Conservation (phyloP, 2,888 invertebrate species). For the Drymonia ruficornis region DNA sequence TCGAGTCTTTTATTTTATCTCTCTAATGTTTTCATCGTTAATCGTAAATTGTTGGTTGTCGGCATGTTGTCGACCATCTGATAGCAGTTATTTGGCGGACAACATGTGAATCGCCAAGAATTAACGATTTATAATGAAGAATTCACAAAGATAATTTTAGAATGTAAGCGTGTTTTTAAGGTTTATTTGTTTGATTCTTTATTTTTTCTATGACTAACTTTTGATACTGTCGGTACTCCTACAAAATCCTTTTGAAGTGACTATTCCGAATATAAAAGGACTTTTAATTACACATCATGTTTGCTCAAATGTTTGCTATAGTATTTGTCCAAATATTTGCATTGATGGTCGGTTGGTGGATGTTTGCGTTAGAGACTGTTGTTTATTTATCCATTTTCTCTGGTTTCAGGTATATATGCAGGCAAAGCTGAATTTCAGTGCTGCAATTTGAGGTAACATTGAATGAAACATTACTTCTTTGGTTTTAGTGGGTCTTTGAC, state of each 20-base stretch:
- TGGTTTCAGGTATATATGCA: slow-evolving; percentile 8
- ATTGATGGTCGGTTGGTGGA: slow-evolving; percentile 6
- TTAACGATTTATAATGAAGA: too few relatives aligned
- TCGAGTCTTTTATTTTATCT: too few relatives aligned
- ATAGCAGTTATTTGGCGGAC: too few relatives aligned
- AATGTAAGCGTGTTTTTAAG: too few relatives aligned
- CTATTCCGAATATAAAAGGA: slow-evolving; percentile 30
- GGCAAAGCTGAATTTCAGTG: neutral
- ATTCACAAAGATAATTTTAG: too few relatives aligned
- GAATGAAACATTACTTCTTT: neutral
- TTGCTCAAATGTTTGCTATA: slow-evolving; percentile 15
- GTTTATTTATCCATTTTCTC: slow-evolving; percentile 11
- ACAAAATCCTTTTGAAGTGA: slow-evolving; percentile 33
- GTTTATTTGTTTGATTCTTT: too few relatives aligned
- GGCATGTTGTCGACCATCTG: too few relatives aligned
- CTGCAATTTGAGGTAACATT: neutral
- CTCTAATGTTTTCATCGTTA: too few relatives aligned
- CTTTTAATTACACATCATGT: slow-evolving; percentile 31
- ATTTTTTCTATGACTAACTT: neutral
- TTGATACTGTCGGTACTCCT: neutral
- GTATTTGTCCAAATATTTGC: slow-evolving; percentile 14
- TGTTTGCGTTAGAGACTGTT: slow-evolving; percentile 6
- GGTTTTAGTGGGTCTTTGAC: too few relatives aligned
- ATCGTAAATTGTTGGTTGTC: too few relatives aligned
- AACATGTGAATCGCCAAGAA: too few relatives aligned